phyloP scores from a whole-genome alignment of 2,113 vertebrate genomes.

The Odocoileus hemionus region DNA sequence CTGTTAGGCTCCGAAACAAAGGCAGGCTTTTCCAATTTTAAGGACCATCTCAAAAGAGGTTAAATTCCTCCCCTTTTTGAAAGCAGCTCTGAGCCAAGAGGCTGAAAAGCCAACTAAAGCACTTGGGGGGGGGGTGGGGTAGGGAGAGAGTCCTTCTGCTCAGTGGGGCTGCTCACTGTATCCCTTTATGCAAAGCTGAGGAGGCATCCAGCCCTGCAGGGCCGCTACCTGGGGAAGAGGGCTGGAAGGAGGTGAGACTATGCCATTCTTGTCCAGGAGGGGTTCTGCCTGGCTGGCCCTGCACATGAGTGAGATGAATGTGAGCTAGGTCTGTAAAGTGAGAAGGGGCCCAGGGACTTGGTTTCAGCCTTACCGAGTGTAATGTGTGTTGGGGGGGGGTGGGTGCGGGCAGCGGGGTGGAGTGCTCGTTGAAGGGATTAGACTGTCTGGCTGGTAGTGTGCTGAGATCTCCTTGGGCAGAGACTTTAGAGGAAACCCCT shows the following conservation, averaged over 20 bases:
- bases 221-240: background rate
- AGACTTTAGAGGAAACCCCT: background rate
- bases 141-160: background rate
- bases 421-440: background rate
- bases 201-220: background rate
- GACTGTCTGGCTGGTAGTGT: background rate
- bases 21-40: background rate
- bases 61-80: background rate
- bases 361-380: background rate
- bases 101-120: background rate
- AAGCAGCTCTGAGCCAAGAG: background rate
- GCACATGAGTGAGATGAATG: background rate
- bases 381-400: background rate
- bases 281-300: background rate
- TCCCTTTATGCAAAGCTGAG: background rate
- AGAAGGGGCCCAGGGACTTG: background rate
- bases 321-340: background rate
- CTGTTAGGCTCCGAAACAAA: background rate
- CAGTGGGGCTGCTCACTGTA: rapidly evolving
- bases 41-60: background rate
- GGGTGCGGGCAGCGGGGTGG: rapidly evolving
- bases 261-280: background rate
- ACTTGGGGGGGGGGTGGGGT: background rate
- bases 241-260: background rate
- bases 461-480: background rate